phyloP scores from a whole-genome alignment of 2,888 invertebrate genomes.

The Drosophila mercatorum region DNA sequence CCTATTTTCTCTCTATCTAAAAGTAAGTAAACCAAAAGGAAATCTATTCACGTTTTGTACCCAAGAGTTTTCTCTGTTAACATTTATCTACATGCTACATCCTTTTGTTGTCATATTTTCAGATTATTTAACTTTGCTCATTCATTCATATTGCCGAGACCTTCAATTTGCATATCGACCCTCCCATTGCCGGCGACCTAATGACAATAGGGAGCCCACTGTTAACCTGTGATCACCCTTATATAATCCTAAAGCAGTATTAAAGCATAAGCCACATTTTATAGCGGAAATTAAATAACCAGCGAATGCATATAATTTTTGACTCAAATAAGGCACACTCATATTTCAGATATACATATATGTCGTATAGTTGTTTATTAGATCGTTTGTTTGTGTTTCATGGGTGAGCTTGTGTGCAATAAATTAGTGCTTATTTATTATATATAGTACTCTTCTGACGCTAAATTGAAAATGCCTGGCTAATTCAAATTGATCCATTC shows the following conservation, averaged over 20 bases:
- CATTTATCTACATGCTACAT: neutral
- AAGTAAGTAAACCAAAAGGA: neutral
- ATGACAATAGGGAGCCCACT: slow-evolving; percentile 50
- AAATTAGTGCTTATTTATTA: slow-evolving; percentile 61
- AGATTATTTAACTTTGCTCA: slow-evolving; percentile 23
- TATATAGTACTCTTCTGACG: slow-evolving; percentile 26
- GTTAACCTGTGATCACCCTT: slow-evolving; percentile 20
- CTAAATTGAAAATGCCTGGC: slow-evolving; percentile 13
- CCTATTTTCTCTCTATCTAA: neutral
- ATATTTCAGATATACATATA: neutral
- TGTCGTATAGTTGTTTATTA: slow-evolving; percentile 38
- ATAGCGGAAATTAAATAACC: slow-evolving; percentile 28
- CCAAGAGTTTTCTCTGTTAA: neutral
- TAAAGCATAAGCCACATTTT: slow-evolving; percentile 5
- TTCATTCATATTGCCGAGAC: slow-evolving; percentile 40
- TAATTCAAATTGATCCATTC: slow-evolving; percentile 88
- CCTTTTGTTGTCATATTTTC: slow-evolving; percentile 4
- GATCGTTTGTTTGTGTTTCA: slow-evolving; percentile 4
- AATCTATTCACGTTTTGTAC: neutral
- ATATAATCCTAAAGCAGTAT: slow-evolving; percentile 27
- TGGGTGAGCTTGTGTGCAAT: slow-evolving; percentile 53
- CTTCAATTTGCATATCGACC: slow-evolving; percentile 45
- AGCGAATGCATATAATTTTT: slow-evolving; percentile 7
- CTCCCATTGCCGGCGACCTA: slow-evolving; percentile 41
- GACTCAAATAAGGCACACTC: slow-evolving; percentile 1